These are phyloP conservation scores for Elmis aenea DNA, from an alignment of 2,888 invertebrate species.

Conservation along the genomic window DNA sequence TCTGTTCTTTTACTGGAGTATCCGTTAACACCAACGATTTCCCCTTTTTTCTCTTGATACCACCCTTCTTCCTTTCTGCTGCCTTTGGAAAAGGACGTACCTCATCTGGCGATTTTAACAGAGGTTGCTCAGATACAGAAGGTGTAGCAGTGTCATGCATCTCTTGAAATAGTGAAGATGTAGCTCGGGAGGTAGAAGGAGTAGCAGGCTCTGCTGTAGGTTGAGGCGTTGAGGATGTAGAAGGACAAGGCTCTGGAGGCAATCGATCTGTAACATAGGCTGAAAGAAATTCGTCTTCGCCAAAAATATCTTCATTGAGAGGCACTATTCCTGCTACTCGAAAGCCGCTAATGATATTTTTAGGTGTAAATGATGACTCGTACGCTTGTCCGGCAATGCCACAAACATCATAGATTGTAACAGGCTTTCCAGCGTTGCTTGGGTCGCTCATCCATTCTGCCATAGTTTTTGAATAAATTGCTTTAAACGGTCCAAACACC, in stretches of 20 bases:
- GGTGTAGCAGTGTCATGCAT: conserved; percentile 1
- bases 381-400: conserved; percentile 4
- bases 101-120: conserved; percentile 1
- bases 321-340: background rate
- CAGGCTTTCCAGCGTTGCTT: conserved; percentile 6
- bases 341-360: conserved; percentile 1
- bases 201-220: conserved; percentile 1
- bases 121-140: conserved; percentile 2
- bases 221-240: too few species aligned
- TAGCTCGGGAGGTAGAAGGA: conserved; percentile 1
- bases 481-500: conserved; percentile 9
- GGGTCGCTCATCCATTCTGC: conserved; percentile 2
- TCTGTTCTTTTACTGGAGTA: too few species aligned
- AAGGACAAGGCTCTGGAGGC: too few species aligned
- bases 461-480: conserved; percentile 2
- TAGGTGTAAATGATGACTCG: conserved; percentile 1
- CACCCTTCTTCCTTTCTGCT: conserved; percentile 4
- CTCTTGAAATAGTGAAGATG: background rate
- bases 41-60: too few species aligned
- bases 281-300: background rate
- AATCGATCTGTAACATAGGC: conserved; percentile 1
- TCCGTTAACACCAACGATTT: too few species aligned
- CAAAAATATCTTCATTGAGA: background rate
- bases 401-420: conserved; percentile 4
- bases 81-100: conserved; percentile 5